phyloP scores from a whole-genome alignment of 2,797 vertebrate species.

The Rhabdomys pumilio region DNA sequence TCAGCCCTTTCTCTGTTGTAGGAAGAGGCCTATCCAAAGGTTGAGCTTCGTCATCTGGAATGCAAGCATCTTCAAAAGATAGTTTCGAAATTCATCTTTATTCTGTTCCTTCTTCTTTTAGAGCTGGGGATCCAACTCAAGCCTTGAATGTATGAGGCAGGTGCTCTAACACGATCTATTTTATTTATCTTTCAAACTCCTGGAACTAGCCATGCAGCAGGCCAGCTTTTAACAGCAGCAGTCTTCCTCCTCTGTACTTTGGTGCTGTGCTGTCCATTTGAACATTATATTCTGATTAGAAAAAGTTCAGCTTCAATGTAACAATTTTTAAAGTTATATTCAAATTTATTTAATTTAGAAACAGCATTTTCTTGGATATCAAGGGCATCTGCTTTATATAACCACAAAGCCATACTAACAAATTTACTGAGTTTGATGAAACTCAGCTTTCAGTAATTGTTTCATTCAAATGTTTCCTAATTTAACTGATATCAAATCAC shows the following conservation, averaged over 20 bases:
- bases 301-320: slow-evolving; percentile 11
- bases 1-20: slow-evolving; percentile 30
- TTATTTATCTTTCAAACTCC: not conserved
- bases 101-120: not conserved
- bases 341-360: slow-evolving; percentile 50
- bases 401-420: slow-evolving; percentile 21
- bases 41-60: slow-evolving; percentile 28
- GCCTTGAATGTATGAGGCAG: not conserved
- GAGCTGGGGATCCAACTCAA: not conserved
- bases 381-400: not conserved
- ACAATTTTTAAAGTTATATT: slow-evolving; percentile 27
- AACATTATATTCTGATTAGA: slow-evolving; percentile 1
- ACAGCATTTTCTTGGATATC: not conserved
- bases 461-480: slow-evolving; percentile 4
- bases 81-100: not conserved
- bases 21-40: not conserved
- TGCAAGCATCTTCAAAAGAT: slow-evolving; percentile 28
- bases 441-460: not conserved
- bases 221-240: not conserved
- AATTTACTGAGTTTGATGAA: slow-evolving; percentile 46
- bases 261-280: not conserved
- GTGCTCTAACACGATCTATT: not conserved
- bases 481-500: not conserved
- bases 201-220: not conserved
- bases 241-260: not conserved